Percentiles rank a stretch among this genome's conserved stretches.
Conservation (phyloP, 1,140 invertebrate genomes). For the Leptopilina boulardi region DNA sequence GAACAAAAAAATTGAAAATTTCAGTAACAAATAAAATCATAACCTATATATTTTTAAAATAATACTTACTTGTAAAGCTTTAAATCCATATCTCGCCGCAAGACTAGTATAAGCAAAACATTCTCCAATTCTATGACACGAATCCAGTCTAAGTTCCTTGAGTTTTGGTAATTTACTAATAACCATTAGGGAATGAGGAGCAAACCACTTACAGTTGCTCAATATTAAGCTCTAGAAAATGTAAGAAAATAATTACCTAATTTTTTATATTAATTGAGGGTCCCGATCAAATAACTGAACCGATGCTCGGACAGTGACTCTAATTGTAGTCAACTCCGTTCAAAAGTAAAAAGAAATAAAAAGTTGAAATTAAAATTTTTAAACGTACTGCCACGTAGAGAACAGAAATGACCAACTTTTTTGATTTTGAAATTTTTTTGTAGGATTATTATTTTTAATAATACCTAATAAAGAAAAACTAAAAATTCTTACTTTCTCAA, state of each 20-base stretch:
- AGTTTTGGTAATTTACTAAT: conserved; percentile 82
- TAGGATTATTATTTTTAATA: too few species aligned
- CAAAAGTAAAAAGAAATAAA: too few species aligned
- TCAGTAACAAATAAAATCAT: conserved; percentile 21
- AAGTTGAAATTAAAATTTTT: too few species aligned
- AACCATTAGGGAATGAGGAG: conserved; percentile 81
- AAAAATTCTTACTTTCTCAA: too few species aligned
- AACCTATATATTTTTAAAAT: background rate
- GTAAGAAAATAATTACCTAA: background rate
- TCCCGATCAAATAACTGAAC: too few species aligned
- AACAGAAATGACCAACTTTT: too few species aligned
- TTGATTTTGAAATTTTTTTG: too few species aligned
- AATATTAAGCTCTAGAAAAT: conserved; percentile 79
- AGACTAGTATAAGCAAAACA: conserved; percentile 86
- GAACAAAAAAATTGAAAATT: conserved; percentile 25
- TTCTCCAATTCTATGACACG: conserved; percentile 80
- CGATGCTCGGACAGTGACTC: too few species aligned
- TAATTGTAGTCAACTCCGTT: too few species aligned
- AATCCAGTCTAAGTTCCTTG: conserved; percentile 78
- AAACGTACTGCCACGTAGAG: too few species aligned
- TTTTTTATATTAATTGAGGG: background rate
- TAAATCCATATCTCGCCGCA: conserved; percentile 84
- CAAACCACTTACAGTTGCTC: conserved; percentile 83
- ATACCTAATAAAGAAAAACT: too few species aligned
- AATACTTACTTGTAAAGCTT: conserved; percentile 77